Conservation (phyloP, 2,113 vertebrate genomes). For the Festucalex cinctus region DNA sequence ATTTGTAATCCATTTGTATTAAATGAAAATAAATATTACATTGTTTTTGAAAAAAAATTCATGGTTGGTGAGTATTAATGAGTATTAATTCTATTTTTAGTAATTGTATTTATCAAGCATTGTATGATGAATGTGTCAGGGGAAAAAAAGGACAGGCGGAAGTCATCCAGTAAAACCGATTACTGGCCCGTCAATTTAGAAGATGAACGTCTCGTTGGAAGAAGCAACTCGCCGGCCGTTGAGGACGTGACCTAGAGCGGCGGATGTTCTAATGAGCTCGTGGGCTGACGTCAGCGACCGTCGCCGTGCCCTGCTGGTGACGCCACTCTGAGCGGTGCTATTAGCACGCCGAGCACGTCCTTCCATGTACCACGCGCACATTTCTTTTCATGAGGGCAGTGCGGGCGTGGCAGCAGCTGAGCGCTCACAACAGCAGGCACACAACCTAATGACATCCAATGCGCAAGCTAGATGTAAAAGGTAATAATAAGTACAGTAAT, state of each 20-base stretch:
- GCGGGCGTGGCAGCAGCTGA: background rate
- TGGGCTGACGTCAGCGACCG: conserved; percentile 1
- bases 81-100: no score
- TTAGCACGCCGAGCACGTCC: conserved; percentile 19
- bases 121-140: background rate
- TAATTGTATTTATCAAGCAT: background rate
- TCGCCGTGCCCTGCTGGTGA: conserved; percentile 6
- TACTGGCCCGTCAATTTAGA: background rate
- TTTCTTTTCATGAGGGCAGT: conserved; percentile 19
- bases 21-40: no score
- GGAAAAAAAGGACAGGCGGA: background rate
- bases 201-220: conserved; percentile 14
- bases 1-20: no score
- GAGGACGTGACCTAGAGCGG: conserved; percentile 27
- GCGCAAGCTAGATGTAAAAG: background rate
- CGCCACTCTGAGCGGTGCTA: conserved; percentile 10
- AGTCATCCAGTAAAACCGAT: background rate
- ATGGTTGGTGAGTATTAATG: no score
- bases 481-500: background rate
- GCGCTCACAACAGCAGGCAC: background rate
- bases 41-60: no score
- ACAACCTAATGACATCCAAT: background rate
- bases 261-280: background rate
- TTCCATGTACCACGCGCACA: background rate
- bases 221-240: conserved; percentile 12